phyloP scores from a whole-genome alignment of 2,888 invertebrate species.

The Amphipoea lucens region DNA sequence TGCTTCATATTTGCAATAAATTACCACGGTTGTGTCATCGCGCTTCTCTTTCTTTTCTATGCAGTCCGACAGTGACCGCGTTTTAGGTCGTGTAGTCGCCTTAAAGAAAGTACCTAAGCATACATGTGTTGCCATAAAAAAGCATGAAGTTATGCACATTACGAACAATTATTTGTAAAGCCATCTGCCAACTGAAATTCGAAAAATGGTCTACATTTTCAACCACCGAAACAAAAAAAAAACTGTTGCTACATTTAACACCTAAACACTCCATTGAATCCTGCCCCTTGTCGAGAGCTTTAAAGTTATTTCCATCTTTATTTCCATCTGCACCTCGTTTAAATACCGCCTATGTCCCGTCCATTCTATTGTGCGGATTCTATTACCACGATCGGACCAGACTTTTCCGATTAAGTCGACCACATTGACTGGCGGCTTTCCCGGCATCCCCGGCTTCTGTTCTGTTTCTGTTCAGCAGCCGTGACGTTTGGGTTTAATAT shows the following conservation, averaged over 20 bases:
- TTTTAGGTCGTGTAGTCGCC: too few species aligned
- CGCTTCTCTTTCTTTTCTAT: too few species aligned
- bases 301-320: slow-evolving; percentile 28
- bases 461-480: neutral
- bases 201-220: too few species aligned
- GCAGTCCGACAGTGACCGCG: too few species aligned
- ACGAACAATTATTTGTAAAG: neutral
- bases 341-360: slow-evolving; percentile 29
- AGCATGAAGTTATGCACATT: neutral
- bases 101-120: neutral
- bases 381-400: slow-evolving; percentile 15
- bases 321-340: slow-evolving; percentile 20
- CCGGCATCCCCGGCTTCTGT: slow-evolving; percentile 16
- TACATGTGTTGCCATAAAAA: neutral
- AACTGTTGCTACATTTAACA: neutral
- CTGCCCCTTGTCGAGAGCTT: neutral
- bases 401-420: slow-evolving; percentile 59
- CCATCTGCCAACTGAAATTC: neutral
- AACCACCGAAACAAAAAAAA: neutral
- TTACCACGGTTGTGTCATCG: too few species aligned
- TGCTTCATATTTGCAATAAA: too few species aligned
- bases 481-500: slow-evolving; percentile 55
- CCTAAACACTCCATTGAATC: neutral
- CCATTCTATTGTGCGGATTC: slow-evolving; percentile 22
- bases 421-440: slow-evolving; percentile 33